These are phyloP conservation scores for Tupaia tana DNA, from an alignment of 2,113 vertebrate species.

Conservation along the genomic window DNA sequence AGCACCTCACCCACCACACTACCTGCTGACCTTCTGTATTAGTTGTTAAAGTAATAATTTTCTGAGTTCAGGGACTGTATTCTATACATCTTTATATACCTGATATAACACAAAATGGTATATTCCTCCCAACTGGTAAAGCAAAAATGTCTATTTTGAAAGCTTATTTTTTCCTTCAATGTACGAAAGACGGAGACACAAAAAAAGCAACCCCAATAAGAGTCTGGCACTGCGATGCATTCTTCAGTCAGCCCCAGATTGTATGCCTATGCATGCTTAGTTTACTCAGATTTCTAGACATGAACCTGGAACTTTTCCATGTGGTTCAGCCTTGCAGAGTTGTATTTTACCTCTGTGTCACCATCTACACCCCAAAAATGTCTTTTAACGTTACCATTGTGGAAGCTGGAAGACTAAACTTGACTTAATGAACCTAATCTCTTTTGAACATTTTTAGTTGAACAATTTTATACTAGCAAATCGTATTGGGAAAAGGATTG, in stretches of 20 bases:
- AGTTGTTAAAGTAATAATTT: conserved; percentile 30
- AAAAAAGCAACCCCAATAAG: too few species aligned
- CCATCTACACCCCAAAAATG: too few species aligned
- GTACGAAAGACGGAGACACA: too few species aligned
- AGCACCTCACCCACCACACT: too few species aligned
- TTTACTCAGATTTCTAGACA: too few species aligned
- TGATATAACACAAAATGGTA: neutral
- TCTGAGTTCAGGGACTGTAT: neutral
- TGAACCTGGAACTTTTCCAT: too few species aligned
- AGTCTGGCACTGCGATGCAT: too few species aligned
- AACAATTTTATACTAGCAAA: neutral
- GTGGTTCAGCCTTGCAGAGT: too few species aligned
- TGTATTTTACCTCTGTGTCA: too few species aligned
- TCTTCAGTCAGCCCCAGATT: too few species aligned
- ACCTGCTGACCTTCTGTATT: neutral
- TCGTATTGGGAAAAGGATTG: conserved; percentile 7
- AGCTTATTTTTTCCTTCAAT: too few species aligned
- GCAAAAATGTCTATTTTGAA: neutral
- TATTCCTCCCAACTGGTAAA: neutral
- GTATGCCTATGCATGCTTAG: too few species aligned
- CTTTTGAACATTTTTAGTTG: neutral
- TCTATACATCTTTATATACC: neutral
- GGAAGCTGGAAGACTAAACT: neutral
- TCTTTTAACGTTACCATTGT: neutral
- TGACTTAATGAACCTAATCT: neutral